Percentiles rank a stretch among this genome's conserved stretches.
These are phyloP conservation scores for Podargus strigoides DNA, from an alignment of 2,797 vertebrate genomes.

Conservation along the genomic window DNA sequence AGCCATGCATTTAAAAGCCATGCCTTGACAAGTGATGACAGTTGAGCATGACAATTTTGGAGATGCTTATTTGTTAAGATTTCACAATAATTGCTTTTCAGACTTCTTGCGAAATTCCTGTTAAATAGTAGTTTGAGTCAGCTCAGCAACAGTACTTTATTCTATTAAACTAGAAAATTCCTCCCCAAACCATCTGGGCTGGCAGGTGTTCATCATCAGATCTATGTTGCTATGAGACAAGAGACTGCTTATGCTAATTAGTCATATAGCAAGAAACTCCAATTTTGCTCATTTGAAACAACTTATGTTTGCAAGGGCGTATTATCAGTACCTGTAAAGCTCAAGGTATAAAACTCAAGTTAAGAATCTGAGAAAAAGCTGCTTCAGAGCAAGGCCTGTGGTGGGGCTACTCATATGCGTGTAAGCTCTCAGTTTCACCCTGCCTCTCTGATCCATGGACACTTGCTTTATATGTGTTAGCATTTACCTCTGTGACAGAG, in stretches of 20 bases:
- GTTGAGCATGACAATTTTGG: constrained; percentile 14
- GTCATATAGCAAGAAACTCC: constrained; percentile 19
- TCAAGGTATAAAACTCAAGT: constrained; percentile 32
- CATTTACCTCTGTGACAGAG: not conserved
- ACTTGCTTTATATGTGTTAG: not conserved
- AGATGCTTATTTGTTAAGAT: constrained; percentile 41
- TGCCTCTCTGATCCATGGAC: not conserved
- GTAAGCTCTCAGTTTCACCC: not conserved
- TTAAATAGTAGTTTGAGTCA: constrained; percentile 55
- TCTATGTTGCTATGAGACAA: constrained; percentile 72
- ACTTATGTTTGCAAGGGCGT: not conserved
- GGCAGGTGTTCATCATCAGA: constrained; percentile 76
- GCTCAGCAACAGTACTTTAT: constrained; percentile 51
- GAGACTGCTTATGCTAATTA: constrained; percentile 70
- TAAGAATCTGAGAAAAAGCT: not conserved
- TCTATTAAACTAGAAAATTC: constrained; percentile 65
- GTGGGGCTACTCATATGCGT: fast-evolving
- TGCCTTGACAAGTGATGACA: constrained; percentile 7
- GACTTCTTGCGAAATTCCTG: constrained; percentile 16
- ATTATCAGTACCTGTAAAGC: not conserved
- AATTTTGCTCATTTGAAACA: constrained; percentile 62
- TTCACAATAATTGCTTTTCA: constrained; percentile 32
- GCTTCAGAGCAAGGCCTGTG: not conserved
- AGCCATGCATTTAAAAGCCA: constrained; percentile 28
- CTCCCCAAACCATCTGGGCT: constrained; percentile 70